phyloP scores from a whole-genome alignment of 2,888 invertebrate species.

The Thumatha senex region DNA sequence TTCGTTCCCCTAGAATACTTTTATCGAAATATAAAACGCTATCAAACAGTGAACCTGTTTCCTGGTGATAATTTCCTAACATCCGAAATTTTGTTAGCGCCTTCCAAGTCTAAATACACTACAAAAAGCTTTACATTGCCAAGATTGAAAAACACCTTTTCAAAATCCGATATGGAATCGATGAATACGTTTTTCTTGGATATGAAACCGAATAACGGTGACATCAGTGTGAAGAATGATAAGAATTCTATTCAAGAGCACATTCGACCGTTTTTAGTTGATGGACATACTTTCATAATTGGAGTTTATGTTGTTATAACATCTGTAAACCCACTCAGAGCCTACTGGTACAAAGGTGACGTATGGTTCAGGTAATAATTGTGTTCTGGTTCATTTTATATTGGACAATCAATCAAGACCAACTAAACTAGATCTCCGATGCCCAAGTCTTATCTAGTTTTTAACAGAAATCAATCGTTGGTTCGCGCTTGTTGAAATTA shows the following conservation, averaged over 20 bases:
- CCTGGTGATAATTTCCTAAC: constrained; percentile 97
- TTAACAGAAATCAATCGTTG: too few species aligned
- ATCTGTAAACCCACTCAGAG: constrained; percentile 94
- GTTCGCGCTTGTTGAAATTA: too few species aligned
- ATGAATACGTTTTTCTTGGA: constrained; percentile 92
- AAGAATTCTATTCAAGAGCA: constrained; percentile 96
- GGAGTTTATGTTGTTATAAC: constrained; percentile 97
- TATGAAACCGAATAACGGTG: constrained; percentile 94
- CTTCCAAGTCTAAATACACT: constrained; percentile 89
- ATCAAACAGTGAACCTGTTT: constrained; percentile 95
- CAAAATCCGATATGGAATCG: too few species aligned
- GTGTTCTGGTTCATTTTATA: neutral
- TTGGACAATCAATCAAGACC: too few species aligned
- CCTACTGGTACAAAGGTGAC: constrained; percentile 95
- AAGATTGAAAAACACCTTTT: constrained; percentile 44
- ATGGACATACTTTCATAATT: constrained; percentile 98
- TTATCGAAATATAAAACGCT: constrained; percentile 84
- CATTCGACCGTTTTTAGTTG: constrained; percentile 94
- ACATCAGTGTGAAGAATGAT: constrained; percentile 89
- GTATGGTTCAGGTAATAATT: constrained; percentile 89
- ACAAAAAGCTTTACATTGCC: constrained; percentile 96
- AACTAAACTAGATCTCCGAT: too few species aligned
- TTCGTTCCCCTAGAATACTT: constrained; percentile 83
- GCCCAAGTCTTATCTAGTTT: too few species aligned
- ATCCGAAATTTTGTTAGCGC: constrained; percentile 94